phyloP scores from a whole-genome alignment of 2,888 invertebrate genomes.

The Oegoconia quadripuncta region DNA sequence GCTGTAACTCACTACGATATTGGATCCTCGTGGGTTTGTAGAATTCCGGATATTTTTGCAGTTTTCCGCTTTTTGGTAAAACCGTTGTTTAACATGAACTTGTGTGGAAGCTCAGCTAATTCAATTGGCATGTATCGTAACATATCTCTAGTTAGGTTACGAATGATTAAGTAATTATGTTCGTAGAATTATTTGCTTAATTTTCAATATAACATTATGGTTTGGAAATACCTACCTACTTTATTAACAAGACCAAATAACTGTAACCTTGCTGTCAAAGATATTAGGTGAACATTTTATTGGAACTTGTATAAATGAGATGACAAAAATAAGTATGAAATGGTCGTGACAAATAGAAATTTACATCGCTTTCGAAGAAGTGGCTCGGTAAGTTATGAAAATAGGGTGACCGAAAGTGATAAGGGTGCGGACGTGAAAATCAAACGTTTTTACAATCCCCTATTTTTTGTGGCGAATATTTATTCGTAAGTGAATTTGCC shows the following conservation, averaged over 20 bases:
- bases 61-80: conserved; percentile 21
- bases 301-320: conserved; percentile 3
- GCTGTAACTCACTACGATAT: conserved; percentile 31
- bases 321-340: conserved; percentile 11
- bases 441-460: conserved; percentile 1
- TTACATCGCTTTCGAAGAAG: conserved; percentile 9
- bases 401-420: conserved; percentile 10
- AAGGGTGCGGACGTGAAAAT: conserved; percentile 3
- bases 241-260: too few species aligned
- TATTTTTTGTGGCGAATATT: background rate
- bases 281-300: background rate
- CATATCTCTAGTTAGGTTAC: too few species aligned
- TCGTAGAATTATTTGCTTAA: too few species aligned
- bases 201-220: too few species aligned
- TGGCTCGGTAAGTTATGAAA: conserved; percentile 7
- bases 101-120: conserved; percentile 1
- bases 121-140: too few species aligned
- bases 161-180: too few species aligned
- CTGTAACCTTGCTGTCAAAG: background rate
- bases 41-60: conserved; percentile 20
- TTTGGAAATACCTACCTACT: too few species aligned
- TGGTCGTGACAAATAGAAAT: conserved; percentile 17
- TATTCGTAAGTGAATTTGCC: too few species aligned
- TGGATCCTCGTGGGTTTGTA: conserved; percentile 21
- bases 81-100: conserved; percentile 20